Base-by-base conservation (phyloP, 2,888 invertebrate species). In the Sphaeridia pumilis region DNA sequence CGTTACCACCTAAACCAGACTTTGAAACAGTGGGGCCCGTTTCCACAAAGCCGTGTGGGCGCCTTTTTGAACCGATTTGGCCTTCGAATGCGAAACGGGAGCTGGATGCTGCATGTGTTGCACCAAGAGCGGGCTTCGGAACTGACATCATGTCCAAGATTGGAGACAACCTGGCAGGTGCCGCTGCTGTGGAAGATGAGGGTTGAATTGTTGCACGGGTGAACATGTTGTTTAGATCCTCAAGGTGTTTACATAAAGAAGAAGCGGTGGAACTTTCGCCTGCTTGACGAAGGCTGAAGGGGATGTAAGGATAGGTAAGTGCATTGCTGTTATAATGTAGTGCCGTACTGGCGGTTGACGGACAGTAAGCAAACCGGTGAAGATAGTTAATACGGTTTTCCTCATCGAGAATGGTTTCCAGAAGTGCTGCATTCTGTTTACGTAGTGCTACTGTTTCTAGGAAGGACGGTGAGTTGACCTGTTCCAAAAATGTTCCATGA, bases 361-460 rank as follows among this genome's bases (percentile, higher is more conserved):
- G 24, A 46, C 27, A 45, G 49, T 46, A 46, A 12, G 34, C 54
- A 34, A 36, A 46, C 20, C n/a, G n/a, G n/a, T n/a, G n/a, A n/a
- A n/a, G n/a, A 14, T 42, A 47, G 10, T 50, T 46, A 10, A 55
- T 56, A 5, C 57, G 54, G 49, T 57, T 57, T 38, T 58, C 58
- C 44, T 64, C 61, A 46, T 57, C 59, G 21, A 62, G 57, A 45
- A 61, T 56, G 24, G 60, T 59, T 26, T 61, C 60, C 20, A 59
- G 52, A 22, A 63, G 56, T 46, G 61, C 60, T 10, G 58, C 56
- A 48, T 61, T 59, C 48, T 64, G 65, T 35, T 66, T 63, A n/a
- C 66, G 58, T 26, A 66, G 54, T 14, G 65, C 58, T 28, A 66
- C 67, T 25, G 65, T 57, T 49, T 67, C 68, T 58, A 66, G 67